Evolutionary conservation across 2,888 invertebrate species (phyloP).

Genomic region (Ommatoiulus sabulosus): DNA sequence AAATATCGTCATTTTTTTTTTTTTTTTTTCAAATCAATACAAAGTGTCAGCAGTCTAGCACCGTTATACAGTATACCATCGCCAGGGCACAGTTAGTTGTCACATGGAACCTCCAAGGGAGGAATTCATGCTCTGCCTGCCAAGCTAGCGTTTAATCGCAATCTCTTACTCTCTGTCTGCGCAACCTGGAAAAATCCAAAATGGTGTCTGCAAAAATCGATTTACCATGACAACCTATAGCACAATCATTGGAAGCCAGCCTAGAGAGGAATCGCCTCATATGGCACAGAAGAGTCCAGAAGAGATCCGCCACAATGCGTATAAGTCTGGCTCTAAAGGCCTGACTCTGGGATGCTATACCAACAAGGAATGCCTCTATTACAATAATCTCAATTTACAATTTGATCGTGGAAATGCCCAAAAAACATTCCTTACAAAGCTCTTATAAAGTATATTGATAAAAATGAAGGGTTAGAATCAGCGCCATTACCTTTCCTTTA

Average conservation of each 20-base stretch:
- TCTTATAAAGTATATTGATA: too few relatives aligned
- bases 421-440: too few relatives aligned
- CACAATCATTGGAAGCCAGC: conserved; percentile 23
- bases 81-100: not conserved
- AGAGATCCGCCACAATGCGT: not conserved
- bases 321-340: conserved; percentile 7
- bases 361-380: not conserved
- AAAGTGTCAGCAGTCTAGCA: not conserved
- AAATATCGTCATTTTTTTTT: conserved; percentile 10
- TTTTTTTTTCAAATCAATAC: not conserved
- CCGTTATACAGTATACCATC: not conserved
- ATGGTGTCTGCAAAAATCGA: conserved; percentile 47
- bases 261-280: not conserved
- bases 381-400: not conserved
- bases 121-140: conserved; percentile 4
- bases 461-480: too few relatives aligned
- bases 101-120: not conserved
- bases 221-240: conserved; percentile 55
- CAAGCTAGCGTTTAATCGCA: conserved; percentile 9
- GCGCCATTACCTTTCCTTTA: too few relatives aligned
- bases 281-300: conserved; percentile 26
- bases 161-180: conserved; percentile 20
- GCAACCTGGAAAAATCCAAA: conserved; percentile 25
- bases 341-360: not conserved
- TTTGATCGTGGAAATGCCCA: not conserved